These are phyloP conservation scores for Coremacera marginata DNA, from an alignment of 2,888 invertebrate genomes.

Conservation along the genomic window DNA sequence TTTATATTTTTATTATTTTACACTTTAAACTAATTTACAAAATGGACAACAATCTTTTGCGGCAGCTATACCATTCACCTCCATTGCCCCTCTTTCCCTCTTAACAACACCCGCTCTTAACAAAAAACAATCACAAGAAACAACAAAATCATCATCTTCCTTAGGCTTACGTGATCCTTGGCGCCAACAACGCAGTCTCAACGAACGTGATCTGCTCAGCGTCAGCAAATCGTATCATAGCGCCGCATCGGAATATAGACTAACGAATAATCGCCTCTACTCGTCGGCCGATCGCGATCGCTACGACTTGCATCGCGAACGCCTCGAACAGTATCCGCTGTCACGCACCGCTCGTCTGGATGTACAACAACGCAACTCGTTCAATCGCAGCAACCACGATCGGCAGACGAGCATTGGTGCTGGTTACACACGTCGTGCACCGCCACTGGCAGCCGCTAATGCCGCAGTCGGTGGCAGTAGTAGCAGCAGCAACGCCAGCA, in stretches of 20 bases:
- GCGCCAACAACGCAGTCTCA: slow-evolving; percentile 65
- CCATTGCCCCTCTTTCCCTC: background rate
- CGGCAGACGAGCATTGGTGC: slow-evolving; percentile 58
- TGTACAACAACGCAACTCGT: slow-evolving; percentile 67
- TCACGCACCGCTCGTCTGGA: slow-evolving; percentile 67
- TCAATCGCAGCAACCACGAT: slow-evolving; percentile 71
- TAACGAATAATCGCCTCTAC: slow-evolving; percentile 63
- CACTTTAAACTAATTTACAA: background rate
- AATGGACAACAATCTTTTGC: background rate
- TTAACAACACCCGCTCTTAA: background rate
- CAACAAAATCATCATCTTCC: slow-evolving; percentile 1
- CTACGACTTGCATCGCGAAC: slow-evolving; percentile 63
- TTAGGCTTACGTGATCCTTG: slow-evolving; percentile 58
- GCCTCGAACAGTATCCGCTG: slow-evolving; percentile 63
- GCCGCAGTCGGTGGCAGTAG: slow-evolving; percentile 42
- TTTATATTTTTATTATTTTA: background rate
- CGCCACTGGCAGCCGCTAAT: slow-evolving; percentile 49
- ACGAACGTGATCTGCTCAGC: slow-evolving; percentile 64
- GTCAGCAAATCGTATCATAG: slow-evolving; percentile 55
- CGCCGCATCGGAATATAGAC: slow-evolving; percentile 56
- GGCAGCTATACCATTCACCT: background rate
- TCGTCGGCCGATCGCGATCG: slow-evolving; percentile 64
- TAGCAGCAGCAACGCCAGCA: slow-evolving; percentile 54
- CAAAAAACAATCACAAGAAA: background rate
- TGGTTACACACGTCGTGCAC: slow-evolving; percentile 43